Evolutionary conservation across 2,888 invertebrate species (phyloP).

Genomic region (Luperina testacea): DNA sequence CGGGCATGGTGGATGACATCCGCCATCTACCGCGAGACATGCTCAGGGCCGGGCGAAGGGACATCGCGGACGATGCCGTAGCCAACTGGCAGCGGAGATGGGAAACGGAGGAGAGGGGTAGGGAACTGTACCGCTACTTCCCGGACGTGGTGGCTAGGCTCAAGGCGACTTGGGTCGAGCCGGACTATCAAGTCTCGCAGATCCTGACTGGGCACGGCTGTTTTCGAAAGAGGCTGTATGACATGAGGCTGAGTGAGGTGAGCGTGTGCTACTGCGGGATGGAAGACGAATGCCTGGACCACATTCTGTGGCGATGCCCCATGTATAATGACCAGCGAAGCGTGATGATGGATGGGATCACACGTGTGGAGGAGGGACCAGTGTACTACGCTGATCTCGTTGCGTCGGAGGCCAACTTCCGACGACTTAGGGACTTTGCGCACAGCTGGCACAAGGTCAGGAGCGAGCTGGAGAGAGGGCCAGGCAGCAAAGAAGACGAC

Average conservation of each 20-base stretch:
- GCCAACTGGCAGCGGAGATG: slow-evolving; percentile 58
- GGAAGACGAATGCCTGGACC: slow-evolving; percentile 21
- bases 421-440: slow-evolving; percentile 9
- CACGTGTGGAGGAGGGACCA: slow-evolving; percentile 6
- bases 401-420: slow-evolving; percentile 1
- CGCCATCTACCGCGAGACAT: not conserved
- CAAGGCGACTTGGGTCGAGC: slow-evolving; percentile 51
- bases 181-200: slow-evolving; percentile 61
- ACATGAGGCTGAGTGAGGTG: slow-evolving; percentile 39
- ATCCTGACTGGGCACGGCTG: slow-evolving; percentile 62
- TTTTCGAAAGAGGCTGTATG: slow-evolving; percentile 48
- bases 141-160: slow-evolving; percentile 58
- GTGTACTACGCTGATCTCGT: slow-evolving; percentile 27
- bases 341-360: slow-evolving; percentile 18
- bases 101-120: slow-evolving; percentile 41
- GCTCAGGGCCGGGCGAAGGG: not conserved
- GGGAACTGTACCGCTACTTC: slow-evolving; percentile 60
- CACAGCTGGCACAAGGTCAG: slow-evolving; percentile 3
- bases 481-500: not conserved
- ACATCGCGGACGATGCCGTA: not conserved
- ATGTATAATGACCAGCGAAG: slow-evolving; percentile 7
- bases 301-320: slow-evolving; percentile 29
- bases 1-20: slow-evolving; percentile 13
- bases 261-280: slow-evolving; percentile 35
- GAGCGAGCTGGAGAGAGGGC: not conserved